A percentile compares a stretch with the other conserved stretches of the same genome.
Evolutionary conservation across 2,888 invertebrate species (phyloP).

Genomic region (Meteorus colon): DNA sequence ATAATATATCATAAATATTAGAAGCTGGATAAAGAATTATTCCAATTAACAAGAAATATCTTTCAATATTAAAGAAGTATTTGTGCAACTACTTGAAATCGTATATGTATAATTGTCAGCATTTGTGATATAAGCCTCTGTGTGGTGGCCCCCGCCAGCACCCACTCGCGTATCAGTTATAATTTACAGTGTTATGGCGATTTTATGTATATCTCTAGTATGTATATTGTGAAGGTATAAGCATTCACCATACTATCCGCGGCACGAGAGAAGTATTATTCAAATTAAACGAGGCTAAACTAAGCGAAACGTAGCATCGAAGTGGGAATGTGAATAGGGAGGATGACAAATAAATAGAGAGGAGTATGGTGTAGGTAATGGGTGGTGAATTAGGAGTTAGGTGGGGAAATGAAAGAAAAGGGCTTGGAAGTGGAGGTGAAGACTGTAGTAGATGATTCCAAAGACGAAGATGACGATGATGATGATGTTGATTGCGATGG

Average conservation of each 20-base stretch:
- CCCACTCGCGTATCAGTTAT: conserved; percentile 69
- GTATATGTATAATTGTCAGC: conserved; percentile 35
- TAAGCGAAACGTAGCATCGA: conserved; percentile 67
- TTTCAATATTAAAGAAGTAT: too few relatives aligned
- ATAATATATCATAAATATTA: background rate
- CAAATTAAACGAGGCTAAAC: conserved; percentile 74
- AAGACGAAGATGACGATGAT: background rate
- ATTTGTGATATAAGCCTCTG: conserved; percentile 66
- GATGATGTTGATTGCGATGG: background rate
- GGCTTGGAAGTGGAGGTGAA: conserved; percentile 18
- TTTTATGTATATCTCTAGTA: conserved; percentile 72
- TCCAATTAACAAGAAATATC: too few relatives aligned
- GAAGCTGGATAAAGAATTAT: too few relatives aligned
- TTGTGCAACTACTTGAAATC: background rate
- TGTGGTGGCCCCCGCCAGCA: background rate
- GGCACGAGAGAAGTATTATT: conserved; percentile 72
- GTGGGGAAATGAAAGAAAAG: background rate
- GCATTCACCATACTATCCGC: conserved; percentile 30
- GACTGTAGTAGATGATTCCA: conserved; percentile 17
- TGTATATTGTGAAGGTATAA: conserved; percentile 23
- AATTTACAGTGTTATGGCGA: conserved; percentile 74
- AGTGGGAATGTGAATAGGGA: conserved; percentile 50
- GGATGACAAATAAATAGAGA: conserved; percentile 51
- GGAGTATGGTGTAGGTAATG: conserved; percentile 47
- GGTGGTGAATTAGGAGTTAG: conserved; percentile 37